Base-by-base conservation (phyloP, 2,797 vertebrate species). In the Hybognathus amarus region DNA sequence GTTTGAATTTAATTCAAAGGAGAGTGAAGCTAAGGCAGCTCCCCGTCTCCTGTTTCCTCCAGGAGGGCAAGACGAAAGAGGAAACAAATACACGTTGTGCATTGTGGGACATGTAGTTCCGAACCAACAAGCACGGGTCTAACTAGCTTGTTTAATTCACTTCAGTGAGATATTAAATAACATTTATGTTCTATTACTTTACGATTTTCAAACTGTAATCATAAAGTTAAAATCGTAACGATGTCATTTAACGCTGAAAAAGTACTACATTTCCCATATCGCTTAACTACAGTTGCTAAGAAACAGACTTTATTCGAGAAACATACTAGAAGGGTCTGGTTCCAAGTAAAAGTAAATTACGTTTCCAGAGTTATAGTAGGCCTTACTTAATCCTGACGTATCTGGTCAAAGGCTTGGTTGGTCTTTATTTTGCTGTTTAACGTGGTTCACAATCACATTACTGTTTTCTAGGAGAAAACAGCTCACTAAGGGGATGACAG, bases 401-500 rank as follows among this genome's bases (percentile, higher is more conserved):
- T 76, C 13, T 20, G 15, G 1, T 52, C 33, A 50, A 73, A 15
- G 9, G 45, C 17, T 40, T 59, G 2, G n/a, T 75, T 38, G 18
- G 47, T 54, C 20, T 74, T 11, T 33, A 27, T 24, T 40, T 54
- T n/a, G 38, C 18, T 63, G 36, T 13, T 13, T 40, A 52, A 20
- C 45, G 20, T 15, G 36, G 61, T 18, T 33, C 3, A 50, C 22
- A 24, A 33, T 3, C 15, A 47, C 15, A 47, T 61, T 56, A 17
- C 56, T 69, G 59, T 50, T 74, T 17, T 82, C 22, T 52, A 74
- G 42, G 80, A 38, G 20, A 5, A 27, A 81, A 6, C 42, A 30
- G 47, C 4, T 33, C 2, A 9, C n/a, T 73, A 30, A 76, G 77
- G 69, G 79, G 22, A 93, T 94, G 92, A 83, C 86, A 71, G 88